Evolutionary conservation across 2,888 invertebrate species (phyloP).

Genomic region (Melipona bicolor): DNA sequence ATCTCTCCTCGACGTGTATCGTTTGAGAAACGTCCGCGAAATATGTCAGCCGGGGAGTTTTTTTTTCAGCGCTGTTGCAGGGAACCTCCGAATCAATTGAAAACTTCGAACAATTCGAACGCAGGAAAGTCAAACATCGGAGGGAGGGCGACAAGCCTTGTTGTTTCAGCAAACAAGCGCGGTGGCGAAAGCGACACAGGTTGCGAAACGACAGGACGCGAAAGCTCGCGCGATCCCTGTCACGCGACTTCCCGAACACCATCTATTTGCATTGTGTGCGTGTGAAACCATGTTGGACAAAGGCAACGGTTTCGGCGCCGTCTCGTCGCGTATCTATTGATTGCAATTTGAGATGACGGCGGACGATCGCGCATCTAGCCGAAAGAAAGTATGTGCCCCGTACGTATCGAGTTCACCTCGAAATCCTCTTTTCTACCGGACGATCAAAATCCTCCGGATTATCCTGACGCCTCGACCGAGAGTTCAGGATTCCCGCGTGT

Average conservation of each 20-base stretch:
- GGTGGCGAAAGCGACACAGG: neutral
- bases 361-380: slow-evolving; percentile 49
- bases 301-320: slow-evolving; percentile 76
- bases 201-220: neutral
- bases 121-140: neutral
- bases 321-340: slow-evolving; percentile 79
- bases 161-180: neutral
- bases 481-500: neutral
- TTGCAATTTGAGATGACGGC: slow-evolving; percentile 74
- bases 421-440: slow-evolving; percentile 1
- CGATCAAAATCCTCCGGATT: neutral
- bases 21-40: neutral
- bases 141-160: no score
- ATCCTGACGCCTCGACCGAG: neutral
- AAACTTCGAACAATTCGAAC: neutral
- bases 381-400: slow-evolving; percentile 27
- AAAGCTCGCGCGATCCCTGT: neutral
- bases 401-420: slow-evolving; percentile 25
- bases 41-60: neutral
- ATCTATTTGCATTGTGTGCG: slow-evolving; percentile 45
- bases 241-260: slow-evolving; percentile 31
- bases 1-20: neutral
- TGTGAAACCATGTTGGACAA: slow-evolving; percentile 50
- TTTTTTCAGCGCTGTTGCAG: neutral
- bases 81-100: neutral